Percentiles rank a stretch among this genome's conserved stretches.
phyloP scores from a whole-genome alignment of 1,140 invertebrate genomes.

The Sitophilus oryzae region DNA sequence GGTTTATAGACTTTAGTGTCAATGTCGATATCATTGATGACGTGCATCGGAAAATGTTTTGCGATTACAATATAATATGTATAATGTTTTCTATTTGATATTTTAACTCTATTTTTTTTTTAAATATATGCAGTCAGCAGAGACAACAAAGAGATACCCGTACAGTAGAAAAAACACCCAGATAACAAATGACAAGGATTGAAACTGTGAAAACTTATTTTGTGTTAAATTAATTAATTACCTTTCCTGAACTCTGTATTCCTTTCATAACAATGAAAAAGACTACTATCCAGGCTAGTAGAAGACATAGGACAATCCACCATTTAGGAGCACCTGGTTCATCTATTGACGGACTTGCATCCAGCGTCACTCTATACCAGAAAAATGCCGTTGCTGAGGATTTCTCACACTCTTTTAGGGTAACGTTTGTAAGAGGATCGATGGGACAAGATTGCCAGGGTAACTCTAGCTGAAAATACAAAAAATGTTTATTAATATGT shows the following conservation, averaged over 20 bases:
- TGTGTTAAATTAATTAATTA: constrained; percentile 48
- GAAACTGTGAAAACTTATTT: too few species aligned
- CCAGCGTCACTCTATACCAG: constrained; percentile 82
- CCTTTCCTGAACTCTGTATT: constrained; percentile 96
- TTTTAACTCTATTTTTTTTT: too few species aligned
- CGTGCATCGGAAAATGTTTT: too few species aligned
- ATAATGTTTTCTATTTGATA: too few species aligned
- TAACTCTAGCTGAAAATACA: constrained; percentile 66
- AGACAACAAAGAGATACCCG: too few species aligned
- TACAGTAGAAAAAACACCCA: too few species aligned
- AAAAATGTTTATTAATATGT: too few species aligned
- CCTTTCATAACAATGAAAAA: constrained; percentile 98
- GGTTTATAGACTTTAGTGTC: too few species aligned
- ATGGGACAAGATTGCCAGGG: constrained; percentile 80
- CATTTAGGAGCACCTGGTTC: constrained; percentile 79
- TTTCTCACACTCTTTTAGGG: constrained; percentile 69
- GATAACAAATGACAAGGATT: too few species aligned
- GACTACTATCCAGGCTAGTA: constrained; percentile 90
- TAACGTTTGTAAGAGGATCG: constrained; percentile 56
- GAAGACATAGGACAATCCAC: constrained; percentile 90
- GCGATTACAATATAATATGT: too few species aligned
- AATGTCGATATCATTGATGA: too few species aligned
- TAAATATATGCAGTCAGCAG: too few species aligned
- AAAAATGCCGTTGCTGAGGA: constrained; percentile 84
- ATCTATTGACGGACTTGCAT: constrained; percentile 76